phyloP scores from a whole-genome alignment of 2,888 invertebrate genomes.

The Orthosia gracilis region DNA sequence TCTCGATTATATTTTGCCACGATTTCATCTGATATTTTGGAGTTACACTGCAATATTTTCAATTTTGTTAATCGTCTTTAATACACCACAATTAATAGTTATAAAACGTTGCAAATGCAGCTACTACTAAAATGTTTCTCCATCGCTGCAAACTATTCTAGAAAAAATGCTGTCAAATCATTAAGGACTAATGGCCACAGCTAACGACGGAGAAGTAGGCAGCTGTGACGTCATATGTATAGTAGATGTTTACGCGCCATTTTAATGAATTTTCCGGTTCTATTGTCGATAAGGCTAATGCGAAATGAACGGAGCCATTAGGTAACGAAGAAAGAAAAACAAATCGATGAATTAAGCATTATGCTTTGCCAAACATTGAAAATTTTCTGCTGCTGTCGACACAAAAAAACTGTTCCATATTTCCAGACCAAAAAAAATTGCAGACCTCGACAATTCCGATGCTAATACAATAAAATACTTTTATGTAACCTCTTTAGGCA shows the following conservation, averaged over 20 bases:
- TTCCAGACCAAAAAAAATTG: constrained; percentile 16
- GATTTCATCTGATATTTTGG: background rate
- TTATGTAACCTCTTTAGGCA: constrained; percentile 42
- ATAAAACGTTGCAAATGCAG: background rate
- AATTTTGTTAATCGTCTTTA: background rate
- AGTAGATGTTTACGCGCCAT: constrained; percentile 27
- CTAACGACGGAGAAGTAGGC: constrained; percentile 15
- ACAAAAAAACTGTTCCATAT: constrained; percentile 13
- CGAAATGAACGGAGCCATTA: background rate
- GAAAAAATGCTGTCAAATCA: constrained; percentile 16
- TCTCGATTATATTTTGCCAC: background rate
- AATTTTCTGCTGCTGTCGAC: background rate
- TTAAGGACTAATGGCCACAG: constrained; percentile 17
- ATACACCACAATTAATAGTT: background rate
- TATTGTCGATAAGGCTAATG: constrained; percentile 33
- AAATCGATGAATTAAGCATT: background rate
- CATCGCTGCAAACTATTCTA: background rate
- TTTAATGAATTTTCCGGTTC: constrained; percentile 40
- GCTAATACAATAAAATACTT: constrained; percentile 63
- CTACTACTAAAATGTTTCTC: background rate
- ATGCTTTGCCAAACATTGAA: background rate
- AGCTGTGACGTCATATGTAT: constrained; percentile 5
- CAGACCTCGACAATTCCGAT: constrained; percentile 43
- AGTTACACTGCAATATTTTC: background rate
- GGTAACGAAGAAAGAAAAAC: background rate